phyloP scores from a whole-genome alignment of 92 coral and sea anemone genomes.

The Hydrozoanthus gracilis region DNA sequence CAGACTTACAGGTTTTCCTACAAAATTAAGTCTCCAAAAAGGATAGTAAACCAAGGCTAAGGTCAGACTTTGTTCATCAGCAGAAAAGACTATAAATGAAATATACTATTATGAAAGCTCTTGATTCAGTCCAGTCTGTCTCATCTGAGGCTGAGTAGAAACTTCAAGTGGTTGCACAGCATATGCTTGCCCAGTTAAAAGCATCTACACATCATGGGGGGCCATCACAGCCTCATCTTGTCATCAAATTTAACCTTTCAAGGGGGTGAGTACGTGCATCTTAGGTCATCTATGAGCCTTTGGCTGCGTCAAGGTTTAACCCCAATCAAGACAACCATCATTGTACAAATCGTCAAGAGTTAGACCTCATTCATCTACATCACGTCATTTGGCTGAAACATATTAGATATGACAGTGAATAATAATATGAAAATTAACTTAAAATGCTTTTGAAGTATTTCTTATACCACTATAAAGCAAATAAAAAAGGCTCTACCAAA shows the following conservation, averaged over 20 bases:
- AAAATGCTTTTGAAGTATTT: background rate
- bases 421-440: constrained; percentile 28
- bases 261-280: constrained; percentile 45
- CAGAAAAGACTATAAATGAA: background rate
- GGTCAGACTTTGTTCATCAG: background rate
- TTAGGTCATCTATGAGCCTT: constrained; percentile 54
- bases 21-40: background rate
- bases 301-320: constrained; percentile 47
- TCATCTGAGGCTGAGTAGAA: constrained; percentile 30
- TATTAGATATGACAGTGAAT: constrained; percentile 40
- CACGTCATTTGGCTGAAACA: constrained; percentile 49
- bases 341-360: constrained; percentile 48
- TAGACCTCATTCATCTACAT: constrained; percentile 51
- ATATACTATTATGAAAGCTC: constrained; percentile 33
- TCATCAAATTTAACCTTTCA: constrained; percentile 50
- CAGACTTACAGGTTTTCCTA: background rate
- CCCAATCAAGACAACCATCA: constrained; percentile 54
- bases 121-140: constrained; percentile 44
- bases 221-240: constrained; percentile 42
- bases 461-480: background rate
- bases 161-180: constrained; percentile 36
- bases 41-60: background rate
- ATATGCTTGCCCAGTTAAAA: constrained; percentile 30
- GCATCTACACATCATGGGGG: constrained; percentile 44
- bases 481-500: background rate